Conservation (phyloP, 1,140 invertebrate species). For the Calosoma granatense region DNA sequence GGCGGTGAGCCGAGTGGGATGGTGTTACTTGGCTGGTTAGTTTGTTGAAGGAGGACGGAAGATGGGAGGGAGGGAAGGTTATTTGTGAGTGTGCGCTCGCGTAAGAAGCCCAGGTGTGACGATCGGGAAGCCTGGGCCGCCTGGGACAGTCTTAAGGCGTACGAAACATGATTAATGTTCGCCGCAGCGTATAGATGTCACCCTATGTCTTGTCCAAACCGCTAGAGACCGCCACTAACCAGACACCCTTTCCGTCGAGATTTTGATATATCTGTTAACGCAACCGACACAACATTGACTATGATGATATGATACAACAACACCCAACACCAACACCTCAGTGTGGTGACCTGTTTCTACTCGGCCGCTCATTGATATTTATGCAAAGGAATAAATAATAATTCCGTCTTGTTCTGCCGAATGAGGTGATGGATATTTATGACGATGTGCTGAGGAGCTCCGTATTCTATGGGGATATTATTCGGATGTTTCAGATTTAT, state of each 20-base stretch:
- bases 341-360: too few relatives aligned
- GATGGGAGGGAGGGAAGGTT: too few relatives aligned
- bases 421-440: too few relatives aligned
- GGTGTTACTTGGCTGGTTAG: neutral
- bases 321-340: neutral
- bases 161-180: slow-evolving; percentile 7
- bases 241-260: neutral
- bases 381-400: neutral
- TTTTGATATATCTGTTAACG: slow-evolving; percentile 8
- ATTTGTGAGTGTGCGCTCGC: neutral
- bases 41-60: too few relatives aligned
- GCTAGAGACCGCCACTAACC: slow-evolving; percentile 3
- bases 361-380: neutral
- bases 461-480: too few relatives aligned
- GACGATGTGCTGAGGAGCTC: too few relatives aligned
- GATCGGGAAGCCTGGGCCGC: neutral
- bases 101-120: slow-evolving; percentile 2
- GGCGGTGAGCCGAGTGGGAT: neutral
- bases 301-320: neutral
- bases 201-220: slow-evolving; percentile 8
- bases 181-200: slow-evolving; percentile 4
- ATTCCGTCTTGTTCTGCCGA: too few relatives aligned
- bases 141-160: slow-evolving; percentile 4
- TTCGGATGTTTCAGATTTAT: too few relatives aligned
- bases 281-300: neutral